Evolutionary conservation across 2,113 vertebrate genomes (phyloP).

Genomic region (Carettochelys insculpta): DNA sequence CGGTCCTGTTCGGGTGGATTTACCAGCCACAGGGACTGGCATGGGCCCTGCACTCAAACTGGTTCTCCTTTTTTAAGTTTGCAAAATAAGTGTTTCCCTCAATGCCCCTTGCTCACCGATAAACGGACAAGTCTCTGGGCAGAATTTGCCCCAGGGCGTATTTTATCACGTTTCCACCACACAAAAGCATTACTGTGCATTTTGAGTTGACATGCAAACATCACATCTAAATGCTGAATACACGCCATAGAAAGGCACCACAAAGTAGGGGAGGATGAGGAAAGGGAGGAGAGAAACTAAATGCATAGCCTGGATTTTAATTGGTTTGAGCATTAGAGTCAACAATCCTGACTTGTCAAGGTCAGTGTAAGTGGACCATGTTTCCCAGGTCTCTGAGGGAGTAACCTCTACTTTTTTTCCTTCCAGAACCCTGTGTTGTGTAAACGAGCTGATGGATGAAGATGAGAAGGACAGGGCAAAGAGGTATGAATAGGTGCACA

Average conservation of each 20-base stretch:
- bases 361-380: background rate
- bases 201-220: background rate
- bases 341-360: background rate
- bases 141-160: background rate
- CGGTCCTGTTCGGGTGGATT: background rate
- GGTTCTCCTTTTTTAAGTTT: background rate
- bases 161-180: background rate
- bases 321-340: background rate
- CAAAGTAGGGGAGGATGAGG: background rate
- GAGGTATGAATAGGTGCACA: conserved; percentile 77
- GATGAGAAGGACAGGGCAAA: conserved; percentile 95
- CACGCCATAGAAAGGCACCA: background rate
- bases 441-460: conserved; percentile 92
- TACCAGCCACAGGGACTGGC: background rate
- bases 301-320: background rate
- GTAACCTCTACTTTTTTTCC: background rate
- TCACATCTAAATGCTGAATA: background rate
- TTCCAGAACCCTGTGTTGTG: conserved; percentile 84
- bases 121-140: background rate
- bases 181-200: background rate
- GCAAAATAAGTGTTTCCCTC: background rate
- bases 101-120: background rate
- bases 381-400: background rate
- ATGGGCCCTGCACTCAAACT: background rate
- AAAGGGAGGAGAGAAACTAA: background rate